Base-by-base conservation (phyloP, 2,113 vertebrate genomes). In the Saguinus midas region DNA sequence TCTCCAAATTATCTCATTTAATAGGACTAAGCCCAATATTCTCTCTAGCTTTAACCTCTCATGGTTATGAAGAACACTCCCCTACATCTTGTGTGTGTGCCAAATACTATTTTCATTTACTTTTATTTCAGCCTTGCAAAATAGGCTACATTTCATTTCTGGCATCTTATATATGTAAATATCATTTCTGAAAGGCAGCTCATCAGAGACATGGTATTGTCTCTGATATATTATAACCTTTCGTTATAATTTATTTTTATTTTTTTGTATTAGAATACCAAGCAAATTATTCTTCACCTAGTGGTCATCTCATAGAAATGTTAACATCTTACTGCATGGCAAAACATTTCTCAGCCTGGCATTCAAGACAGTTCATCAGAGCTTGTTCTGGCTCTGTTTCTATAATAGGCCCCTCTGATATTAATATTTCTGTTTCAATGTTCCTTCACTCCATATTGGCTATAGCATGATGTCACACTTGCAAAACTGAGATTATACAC, bases 31-130 rank as follows among this genome's bases (percentile, higher is more conserved):
- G 10, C 2, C 12, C 50, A 72, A 2, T 68, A 64, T 84, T 83
- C 76, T 45, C n/a, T 35, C 17, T 83, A 45, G 29, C 6, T 84
- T 83, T 73, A 57, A 45, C 1, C 21, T 82, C 40, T 95, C 48
- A 18, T 50, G 8, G 72, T 55, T 50, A 1, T 72, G 27, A 88
- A 9, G 27, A 83, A 57, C 43, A 66, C 29, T 84, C 12, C 6
- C 9, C 5, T 48, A 55, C 1, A 64, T 35, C 10, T 78, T 90
- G 20, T 81, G 16, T 76, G 27, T 35, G 4, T 76, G 1, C 5
- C n/a, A 94, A 75, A 43, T 58, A 48, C 37, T 64, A 48, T 91
- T 88, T 86, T 90, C 32, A 64, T 93, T 83, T 95, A 17, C 50
- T 70, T 66, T 82, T 68, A 8, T 90, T n/a, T 55, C n/a, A 80